Evolutionary conservation across 1,140 invertebrate species (phyloP).

Genomic region (Hydropsyche tenuis): DNA sequence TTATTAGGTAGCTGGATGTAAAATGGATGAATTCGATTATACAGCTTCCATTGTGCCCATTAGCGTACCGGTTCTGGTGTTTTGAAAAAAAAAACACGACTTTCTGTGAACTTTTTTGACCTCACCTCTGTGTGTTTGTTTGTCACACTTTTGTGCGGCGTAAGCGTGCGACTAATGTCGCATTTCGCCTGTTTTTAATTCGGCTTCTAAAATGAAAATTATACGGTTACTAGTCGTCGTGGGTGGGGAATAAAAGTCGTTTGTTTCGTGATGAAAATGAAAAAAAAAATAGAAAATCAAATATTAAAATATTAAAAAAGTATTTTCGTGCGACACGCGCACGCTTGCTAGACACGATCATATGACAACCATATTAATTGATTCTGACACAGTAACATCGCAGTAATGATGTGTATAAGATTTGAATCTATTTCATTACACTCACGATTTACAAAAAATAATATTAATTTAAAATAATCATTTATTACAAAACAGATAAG

Average conservation of each 20-base stretch:
- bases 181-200: not conserved
- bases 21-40: constrained; percentile 4
- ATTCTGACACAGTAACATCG: not conserved
- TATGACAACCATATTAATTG: constrained; percentile 11
- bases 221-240: no score
- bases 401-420: not conserved
- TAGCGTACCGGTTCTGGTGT: not conserved
- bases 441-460: no score
- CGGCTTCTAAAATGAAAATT: constrained; percentile 10
- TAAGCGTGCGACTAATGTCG: constrained; percentile 2
- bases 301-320: not conserved
- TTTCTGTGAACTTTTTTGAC: constrained; percentile 15
- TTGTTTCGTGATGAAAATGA: constrained; percentile 9
- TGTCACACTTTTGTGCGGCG: not conserved
- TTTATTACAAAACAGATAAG: no score
- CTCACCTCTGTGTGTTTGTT: not conserved
- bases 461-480: no score
- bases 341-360: not conserved
- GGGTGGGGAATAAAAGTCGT: constrained; percentile 7
- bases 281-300: not conserved
- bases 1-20: not conserved
- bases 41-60: constrained; percentile 8
- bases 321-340: constrained; percentile 13
- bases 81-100: not conserved
- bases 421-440: no score